phyloP scores from a whole-genome alignment of 2,888 invertebrate genomes.

The Himalopsyche kuldschensis region DNA sequence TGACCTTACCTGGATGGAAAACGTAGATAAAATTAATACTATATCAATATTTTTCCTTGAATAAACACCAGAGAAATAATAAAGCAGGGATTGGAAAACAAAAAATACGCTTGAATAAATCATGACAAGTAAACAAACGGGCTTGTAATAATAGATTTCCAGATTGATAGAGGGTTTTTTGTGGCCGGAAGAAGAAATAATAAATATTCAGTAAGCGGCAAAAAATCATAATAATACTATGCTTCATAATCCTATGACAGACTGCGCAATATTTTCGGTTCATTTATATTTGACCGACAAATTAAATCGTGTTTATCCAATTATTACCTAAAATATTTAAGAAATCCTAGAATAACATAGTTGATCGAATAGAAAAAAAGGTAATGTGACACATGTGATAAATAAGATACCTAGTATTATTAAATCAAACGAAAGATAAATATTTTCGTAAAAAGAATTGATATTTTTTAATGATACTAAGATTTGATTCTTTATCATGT shows the following conservation, averaged over 20 bases:
- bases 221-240: not conserved
- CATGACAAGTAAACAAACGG: not conserved
- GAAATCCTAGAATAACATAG: too few species aligned
- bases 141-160: not conserved
- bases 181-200: not conserved
- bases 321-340: too few species aligned
- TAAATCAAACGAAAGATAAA: too few species aligned
- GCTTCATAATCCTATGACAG: not conserved
- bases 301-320: too few species aligned
- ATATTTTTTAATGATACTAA: too few species aligned
- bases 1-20: not conserved
- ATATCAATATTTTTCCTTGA: not conserved
- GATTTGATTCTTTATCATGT: too few species aligned
- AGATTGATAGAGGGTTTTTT: not conserved
- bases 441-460: too few species aligned
- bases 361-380: too few species aligned
- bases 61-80: not conserved
- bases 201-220: not conserved
- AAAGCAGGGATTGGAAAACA: not conserved
- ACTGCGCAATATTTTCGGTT: not conserved
- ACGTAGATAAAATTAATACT: not conserved
- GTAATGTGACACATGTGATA: too few species aligned
- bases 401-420: too few species aligned
- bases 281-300: too few species aligned
- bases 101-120: not conserved